Base-by-base conservation (phyloP, 2,888 invertebrate species). In the Eupithecia subumbrata region DNA sequence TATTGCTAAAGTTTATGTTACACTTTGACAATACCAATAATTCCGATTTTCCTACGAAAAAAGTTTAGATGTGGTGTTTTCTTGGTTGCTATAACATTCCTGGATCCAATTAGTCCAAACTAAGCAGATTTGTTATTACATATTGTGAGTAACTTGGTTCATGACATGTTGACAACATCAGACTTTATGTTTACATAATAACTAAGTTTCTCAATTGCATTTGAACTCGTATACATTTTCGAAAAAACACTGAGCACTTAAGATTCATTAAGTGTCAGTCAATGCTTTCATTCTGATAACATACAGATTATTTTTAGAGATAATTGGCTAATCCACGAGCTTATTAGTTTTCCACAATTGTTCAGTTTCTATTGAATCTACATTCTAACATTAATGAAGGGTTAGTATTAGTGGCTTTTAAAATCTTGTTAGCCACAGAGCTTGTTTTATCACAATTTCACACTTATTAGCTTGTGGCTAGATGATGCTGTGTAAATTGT, bases 111-210 rank as follows among this genome's bases (percentile, higher is more conserved):
- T 72, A 40, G 30, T 52, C 43, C 34, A 72, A 43, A 12, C 45
- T 14, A 45, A 56, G 64, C 12, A 25, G 12, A 73, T 72, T 56
- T 56, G 22, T 4, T 48, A 25, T 25, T 25, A 22, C 12, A 5
- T 52, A 71, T 76, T 73, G 81, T 81, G 73, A 79, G 87, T 87
- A 83, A 77, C 7, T 74, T 34, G 7, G 14, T 69, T 74, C 69
- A 76, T 83, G 81, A 81, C 76, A 74, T 70, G 67, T 76, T 83
- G 81, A 81, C 76, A 74, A 71, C 77, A 73, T 22, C 22, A 74
- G 68, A 60, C 76, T 78, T 76, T 89, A 52, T 56, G 91, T 91
- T 90, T 91, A 91, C 88, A 91, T 91, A 91, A 91, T 90, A n/a
- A 88, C 73, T 79, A 34, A 64, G 34, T 30, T 64, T 22, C 18